Evolutionary conservation across 2,888 invertebrate genomes (phyloP), one percentile per base, ranked within the genome.

Genomic region (Drosophila robusta): DNA sequence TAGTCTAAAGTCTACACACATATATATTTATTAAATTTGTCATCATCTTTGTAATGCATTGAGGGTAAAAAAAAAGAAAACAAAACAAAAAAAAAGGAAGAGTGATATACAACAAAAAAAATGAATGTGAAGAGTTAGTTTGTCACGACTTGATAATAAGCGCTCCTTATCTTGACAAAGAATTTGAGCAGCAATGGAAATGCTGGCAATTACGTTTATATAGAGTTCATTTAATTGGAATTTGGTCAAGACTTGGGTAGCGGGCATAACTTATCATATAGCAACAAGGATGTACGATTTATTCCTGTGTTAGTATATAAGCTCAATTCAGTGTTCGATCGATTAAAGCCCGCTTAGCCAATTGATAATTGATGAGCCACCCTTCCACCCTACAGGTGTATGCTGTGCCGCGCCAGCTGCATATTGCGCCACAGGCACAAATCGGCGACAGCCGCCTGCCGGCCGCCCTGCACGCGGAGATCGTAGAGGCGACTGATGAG

Each of bases 391-490:
- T 81, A 92, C 55, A 92, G 75, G 66, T 91, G 90, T 49, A 91
- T 90, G 70, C 92, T 91, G 49, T 90, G 78, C 56, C 90, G 88
- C 60, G 90, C 82, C 74, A 96, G 92, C 80, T 95, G 94, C 93
- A 97, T 96, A 92, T 97, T 97, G 71, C 97, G 94, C 85, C 97
- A 94, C 87, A 98, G 94, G 91, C 98, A 97, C 64, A 98, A 93
- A 92, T 97, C 97, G 87, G 97, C 95, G 0, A 98, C 97, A 56
- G 97, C 97, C 63, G 96, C 95, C 90, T 96, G 96, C 60, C 98
- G 94, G 1, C 98, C 97, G 56, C 94, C 94, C 18, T 94, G 92
- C 18, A 95, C 95, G 51, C 95, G 94, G 49, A 97, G 93, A 92
- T 98, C 97, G 91, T 98, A 97, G 68, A 92, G 87, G 58, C 92